phyloP scores from a whole-genome alignment of 2,888 invertebrate genomes.

The Lasioglossum zephyrum region DNA sequence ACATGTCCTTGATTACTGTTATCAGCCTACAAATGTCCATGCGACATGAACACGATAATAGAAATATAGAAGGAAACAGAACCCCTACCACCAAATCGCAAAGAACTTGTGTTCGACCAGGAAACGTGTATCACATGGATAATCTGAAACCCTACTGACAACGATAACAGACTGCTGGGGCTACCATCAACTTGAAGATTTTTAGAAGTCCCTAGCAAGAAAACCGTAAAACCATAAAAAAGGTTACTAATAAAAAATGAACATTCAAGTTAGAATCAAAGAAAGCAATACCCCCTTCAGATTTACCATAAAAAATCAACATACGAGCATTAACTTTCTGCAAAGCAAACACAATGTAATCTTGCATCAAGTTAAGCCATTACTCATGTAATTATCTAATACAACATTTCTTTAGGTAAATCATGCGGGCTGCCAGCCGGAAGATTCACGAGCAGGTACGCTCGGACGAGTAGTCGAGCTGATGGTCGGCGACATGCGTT shows the following conservation, averaged over 20 bases:
- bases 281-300: neutral
- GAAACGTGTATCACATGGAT: neutral
- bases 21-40: neutral
- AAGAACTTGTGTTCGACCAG: neutral
- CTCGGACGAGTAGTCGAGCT: neutral
- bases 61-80: neutral
- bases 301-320: neutral
- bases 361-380: neutral
- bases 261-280: too few relatives aligned
- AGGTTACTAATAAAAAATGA: neutral
- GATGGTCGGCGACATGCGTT: neutral
- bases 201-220: neutral
- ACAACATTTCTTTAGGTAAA: neutral
- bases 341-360: neutral
- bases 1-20: neutral
- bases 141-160: neutral
- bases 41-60: neutral
- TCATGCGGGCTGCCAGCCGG: neutral
- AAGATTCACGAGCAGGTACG: neutral
- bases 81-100: neutral
- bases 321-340: neutral
- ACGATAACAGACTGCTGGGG: neutral
- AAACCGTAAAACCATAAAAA: neutral
- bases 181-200: neutral
- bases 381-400: neutral